phyloP scores from a whole-genome alignment of 2,888 invertebrate species.

The Cataglyphis rosenhaueri region DNA sequence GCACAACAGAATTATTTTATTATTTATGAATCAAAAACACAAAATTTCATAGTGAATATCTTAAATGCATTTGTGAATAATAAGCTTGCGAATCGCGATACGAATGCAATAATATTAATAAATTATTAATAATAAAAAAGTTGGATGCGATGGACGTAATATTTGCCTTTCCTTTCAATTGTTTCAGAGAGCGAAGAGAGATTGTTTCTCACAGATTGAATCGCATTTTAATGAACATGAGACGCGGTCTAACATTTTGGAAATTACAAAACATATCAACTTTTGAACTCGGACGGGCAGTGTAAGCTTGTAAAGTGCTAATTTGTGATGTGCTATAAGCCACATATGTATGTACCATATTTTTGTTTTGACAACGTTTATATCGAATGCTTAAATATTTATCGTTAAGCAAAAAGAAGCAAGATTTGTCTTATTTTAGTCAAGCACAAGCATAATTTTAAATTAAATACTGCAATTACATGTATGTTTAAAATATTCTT shows the following conservation, averaged over 20 bases:
- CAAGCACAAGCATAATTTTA: neutral
- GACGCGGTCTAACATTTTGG: constrained; percentile 52
- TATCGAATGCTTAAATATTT: constrained; percentile 58
- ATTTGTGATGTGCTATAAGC: constrained; percentile 56
- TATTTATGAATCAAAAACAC: neutral
- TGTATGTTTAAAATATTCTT: neutral
- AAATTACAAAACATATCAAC: constrained; percentile 69
- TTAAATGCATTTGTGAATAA: constrained; percentile 1
- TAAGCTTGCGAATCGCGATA: neutral
- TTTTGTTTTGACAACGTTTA: constrained; percentile 58
- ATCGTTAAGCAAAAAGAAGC: neutral
- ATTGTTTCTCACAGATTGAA: neutral
- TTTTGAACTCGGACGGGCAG: constrained; percentile 80
- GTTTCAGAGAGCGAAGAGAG: neutral
- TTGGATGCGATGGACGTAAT: neutral
- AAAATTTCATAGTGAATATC: neutral
- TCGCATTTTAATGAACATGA: neutral
- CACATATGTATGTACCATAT: constrained; percentile 19
- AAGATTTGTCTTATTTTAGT: neutral
- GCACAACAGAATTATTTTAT: neutral
- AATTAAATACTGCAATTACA: constrained; percentile 14
- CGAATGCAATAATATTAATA: neutral
- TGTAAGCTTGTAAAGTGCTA: constrained; percentile 80
- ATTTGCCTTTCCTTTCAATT: constrained; percentile 7
- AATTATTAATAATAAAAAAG: neutral